A percentile compares a stretch with the other conserved stretches of the same genome.
These are phyloP conservation scores for Syrmaticus mikado DNA, from an alignment of 2,113 vertebrate genomes.

Conservation along the genomic window DNA sequence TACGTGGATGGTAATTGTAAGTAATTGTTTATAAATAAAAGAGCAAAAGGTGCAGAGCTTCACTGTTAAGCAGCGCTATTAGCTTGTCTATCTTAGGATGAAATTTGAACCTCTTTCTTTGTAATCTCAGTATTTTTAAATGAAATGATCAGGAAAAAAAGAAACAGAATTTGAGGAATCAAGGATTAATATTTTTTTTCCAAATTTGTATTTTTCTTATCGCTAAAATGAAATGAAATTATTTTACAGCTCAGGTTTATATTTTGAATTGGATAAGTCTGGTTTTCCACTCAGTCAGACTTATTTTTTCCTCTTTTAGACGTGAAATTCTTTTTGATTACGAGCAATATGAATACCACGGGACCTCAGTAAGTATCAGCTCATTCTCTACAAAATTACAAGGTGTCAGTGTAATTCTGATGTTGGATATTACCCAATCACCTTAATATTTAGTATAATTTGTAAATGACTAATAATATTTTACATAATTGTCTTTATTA, in stretches of 20 bases:
- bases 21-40: not conserved
- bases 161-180: not conserved
- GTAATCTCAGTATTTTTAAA: not conserved
- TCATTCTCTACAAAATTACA: not conserved
- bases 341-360: conserved; percentile 96
- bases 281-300: not conserved
- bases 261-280: not conserved
- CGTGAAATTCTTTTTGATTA: conserved; percentile 97
- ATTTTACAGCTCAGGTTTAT: not conserved
- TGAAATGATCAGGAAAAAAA: not conserved
- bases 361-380: conserved; percentile 90
- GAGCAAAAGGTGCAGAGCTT: not conserved
- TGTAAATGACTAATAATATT: not conserved
- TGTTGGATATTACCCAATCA: not conserved
- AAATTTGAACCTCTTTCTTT: not conserved
- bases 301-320: conserved; percentile 73
- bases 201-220: too few relatives aligned
- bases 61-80: not conserved
- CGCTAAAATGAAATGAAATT: not conserved
- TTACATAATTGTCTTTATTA: not conserved
- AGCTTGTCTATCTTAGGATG: fast-evolving
- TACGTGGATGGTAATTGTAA: not conserved
- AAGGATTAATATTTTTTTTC: not conserved
- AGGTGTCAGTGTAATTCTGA: not conserved
- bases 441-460: not conserved